These are phyloP conservation scores for Notamacropus eugenii DNA, from an alignment of 2,797 vertebrate species.

Conservation along the genomic window DNA sequence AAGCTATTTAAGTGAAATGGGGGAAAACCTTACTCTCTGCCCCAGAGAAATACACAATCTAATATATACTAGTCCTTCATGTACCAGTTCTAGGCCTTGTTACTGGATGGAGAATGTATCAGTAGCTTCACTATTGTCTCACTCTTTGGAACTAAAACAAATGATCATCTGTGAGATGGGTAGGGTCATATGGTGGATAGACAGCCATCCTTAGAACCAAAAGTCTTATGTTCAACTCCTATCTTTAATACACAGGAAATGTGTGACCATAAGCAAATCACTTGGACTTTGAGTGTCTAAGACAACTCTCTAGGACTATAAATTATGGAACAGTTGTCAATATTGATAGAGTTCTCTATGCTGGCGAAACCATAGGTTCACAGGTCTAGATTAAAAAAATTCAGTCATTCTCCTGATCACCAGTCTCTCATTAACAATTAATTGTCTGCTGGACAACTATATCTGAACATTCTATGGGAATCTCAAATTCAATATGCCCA, in stretches of 20 bases:
- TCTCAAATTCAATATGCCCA: neutral
- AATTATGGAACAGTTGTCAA: neutral
- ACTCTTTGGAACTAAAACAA: neutral
- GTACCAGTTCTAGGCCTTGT: neutral
- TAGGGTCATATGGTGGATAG: neutral
- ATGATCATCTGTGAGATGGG: neutral
- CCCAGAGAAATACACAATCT: neutral
- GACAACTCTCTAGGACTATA: neutral
- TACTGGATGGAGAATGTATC: neutral
- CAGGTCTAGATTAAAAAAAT: neutral
- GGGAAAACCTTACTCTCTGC: neutral
- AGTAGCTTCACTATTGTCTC: neutral
- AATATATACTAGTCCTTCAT: neutral
- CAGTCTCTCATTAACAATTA: neutral
- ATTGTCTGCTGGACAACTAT: neutral
- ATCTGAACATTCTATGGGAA: neutral
- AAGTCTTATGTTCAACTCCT: neutral
- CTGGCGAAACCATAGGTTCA: neutral
- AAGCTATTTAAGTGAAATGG: neutral
- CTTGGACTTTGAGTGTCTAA: neutral
- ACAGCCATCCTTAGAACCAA: neutral
- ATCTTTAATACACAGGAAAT: neutral
- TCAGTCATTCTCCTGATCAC: neutral
- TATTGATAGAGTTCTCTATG: neutral
- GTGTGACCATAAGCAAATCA: neutral